Base-by-base conservation (phyloP, 2,797 vertebrate species). In the Protonibea diacanthus region DNA sequence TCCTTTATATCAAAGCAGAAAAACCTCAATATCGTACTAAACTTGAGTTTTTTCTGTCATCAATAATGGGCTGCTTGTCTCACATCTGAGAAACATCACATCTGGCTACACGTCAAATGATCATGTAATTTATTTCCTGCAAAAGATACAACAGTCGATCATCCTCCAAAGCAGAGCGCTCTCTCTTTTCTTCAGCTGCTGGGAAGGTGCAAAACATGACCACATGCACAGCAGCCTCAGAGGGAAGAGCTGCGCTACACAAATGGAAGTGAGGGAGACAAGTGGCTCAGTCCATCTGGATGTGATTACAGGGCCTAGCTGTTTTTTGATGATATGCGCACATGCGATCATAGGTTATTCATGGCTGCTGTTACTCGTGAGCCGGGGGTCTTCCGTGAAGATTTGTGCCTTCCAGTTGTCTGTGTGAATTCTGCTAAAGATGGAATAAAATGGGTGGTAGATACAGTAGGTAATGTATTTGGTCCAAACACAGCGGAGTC, bases 241-340 rank as follows among this genome's bases (percentile, higher is more conserved):
- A 67, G 71, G 57, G 72, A 60, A 59, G 73, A 56, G 80, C 67
- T 68, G 77, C 71, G 15, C 58, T 42, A 15, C 76, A 71, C 61
- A 53, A 52, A 0, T 63, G 23, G 38, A 71, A 45, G 66, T 29
- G 66, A 71, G 66, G 66, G 72, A 78, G 74, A 69, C 45, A 6
- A 74, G 83, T n/a, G 62, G 74, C 70, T 71, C 45, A 0, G 12
- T 74, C 47, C 92, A 92, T 92, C 92, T 94, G 93, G 88, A 90
- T 73, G 61, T 83, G 70, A 82, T 93, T 93, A 91, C 27, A 25
- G 61, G 59, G 72, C 53, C 53, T 44, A 42, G 80, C 74, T 76
- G 74, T 67, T 80, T 85, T 65, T 48, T 77, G 67, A 88, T 76
- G 84, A 85, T 90, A 68, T 76, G 69, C 18, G 51, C 70, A 65